Percentiles rank a stretch among this genome's conserved stretches.
Conservation (phyloP, 2,113 vertebrate species). For the Pagrus major region DNA sequence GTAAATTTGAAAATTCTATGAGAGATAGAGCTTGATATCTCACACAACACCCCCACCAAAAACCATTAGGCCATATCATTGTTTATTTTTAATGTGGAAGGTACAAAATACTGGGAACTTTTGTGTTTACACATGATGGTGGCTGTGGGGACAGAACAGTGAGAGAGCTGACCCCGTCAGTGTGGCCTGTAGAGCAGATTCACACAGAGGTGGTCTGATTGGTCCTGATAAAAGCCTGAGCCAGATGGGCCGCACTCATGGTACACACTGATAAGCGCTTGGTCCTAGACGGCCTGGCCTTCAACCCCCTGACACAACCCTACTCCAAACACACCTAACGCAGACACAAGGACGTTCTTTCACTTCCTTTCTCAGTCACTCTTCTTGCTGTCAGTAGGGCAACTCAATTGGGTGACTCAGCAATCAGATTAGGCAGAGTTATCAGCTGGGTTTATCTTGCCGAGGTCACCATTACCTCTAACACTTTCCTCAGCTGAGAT, state of each 20-base stretch:
- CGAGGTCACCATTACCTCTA: slow-evolving; percentile 26
- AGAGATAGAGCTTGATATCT: neutral
- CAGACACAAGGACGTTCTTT: slow-evolving; percentile 1
- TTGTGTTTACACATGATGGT: slow-evolving; percentile 49
- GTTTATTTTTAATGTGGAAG: slow-evolving; percentile 25
- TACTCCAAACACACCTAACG: slow-evolving; percentile 10
- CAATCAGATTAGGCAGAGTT: slow-evolving; percentile 58
- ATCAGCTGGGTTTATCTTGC: slow-evolving; percentile 49
- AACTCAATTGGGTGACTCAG: slow-evolving; percentile 51
- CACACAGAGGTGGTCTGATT: slow-evolving; percentile 56
- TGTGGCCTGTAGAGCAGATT: slow-evolving; percentile 28
- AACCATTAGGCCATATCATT: slow-evolving; percentile 1
- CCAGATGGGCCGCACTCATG: slow-evolving; percentile 58
- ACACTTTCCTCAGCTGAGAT: slow-evolving; percentile 21
- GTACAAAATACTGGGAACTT: slow-evolving; percentile 50
- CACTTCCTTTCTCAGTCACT: slow-evolving; percentile 36
- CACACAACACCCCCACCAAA: neutral
- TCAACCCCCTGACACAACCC: slow-evolving; percentile 52
- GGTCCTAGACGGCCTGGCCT: slow-evolving; percentile 58
- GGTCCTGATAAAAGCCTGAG: slow-evolving; percentile 52
- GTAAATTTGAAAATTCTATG: neutral
- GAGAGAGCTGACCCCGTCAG: slow-evolving; percentile 59
- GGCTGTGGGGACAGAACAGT: slow-evolving; percentile 29
- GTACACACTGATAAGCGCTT: slow-evolving; percentile 65
- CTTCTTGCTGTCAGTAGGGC: slow-evolving; percentile 49